Evolutionary conservation across 35 echinoderm and acorn worm genomes (phyloP).

Genomic region (Lytechinus variegatus): DNA sequence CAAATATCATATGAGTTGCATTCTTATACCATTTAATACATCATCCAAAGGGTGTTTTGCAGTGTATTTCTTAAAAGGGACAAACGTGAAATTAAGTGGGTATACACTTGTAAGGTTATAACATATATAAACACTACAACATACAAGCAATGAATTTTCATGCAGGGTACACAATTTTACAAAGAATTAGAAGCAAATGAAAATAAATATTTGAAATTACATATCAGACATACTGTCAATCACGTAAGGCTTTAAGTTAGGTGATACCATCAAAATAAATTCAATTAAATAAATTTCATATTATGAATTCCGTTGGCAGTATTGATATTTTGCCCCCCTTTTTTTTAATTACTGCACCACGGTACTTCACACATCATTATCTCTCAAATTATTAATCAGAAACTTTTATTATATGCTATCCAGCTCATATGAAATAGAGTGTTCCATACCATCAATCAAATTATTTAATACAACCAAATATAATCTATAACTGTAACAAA

Average conservation of each 20-base stretch:
- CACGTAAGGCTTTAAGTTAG: not conserved
- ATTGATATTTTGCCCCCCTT: not conserved
- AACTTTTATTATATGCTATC: not conserved
- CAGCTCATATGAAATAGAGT: too few species aligned
- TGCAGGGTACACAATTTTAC: not conserved
- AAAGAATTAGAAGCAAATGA: not conserved
- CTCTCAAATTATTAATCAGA: not conserved
- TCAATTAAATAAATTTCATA: not conserved
- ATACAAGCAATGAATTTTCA: not conserved
- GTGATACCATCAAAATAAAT: not conserved
- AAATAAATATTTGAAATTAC: not conserved
- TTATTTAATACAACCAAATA: too few species aligned
- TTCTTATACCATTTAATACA: not conserved
- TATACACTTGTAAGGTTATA: not conserved
- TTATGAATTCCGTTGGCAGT: not conserved
- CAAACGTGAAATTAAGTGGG: not conserved
- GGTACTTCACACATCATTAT: not conserved
- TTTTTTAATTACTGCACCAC: not conserved
- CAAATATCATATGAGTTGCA: not conserved
- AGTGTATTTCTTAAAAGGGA: not conserved
- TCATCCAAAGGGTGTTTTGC: conserved; percentile 1
- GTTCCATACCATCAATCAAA: too few species aligned
- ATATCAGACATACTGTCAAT: not conserved
- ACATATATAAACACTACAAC: not conserved
- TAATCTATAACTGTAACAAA: too few species aligned